phyloP scores from a whole-genome alignment of 2,888 invertebrate species.

The Lepidocyrtinus sp. region DNA sequence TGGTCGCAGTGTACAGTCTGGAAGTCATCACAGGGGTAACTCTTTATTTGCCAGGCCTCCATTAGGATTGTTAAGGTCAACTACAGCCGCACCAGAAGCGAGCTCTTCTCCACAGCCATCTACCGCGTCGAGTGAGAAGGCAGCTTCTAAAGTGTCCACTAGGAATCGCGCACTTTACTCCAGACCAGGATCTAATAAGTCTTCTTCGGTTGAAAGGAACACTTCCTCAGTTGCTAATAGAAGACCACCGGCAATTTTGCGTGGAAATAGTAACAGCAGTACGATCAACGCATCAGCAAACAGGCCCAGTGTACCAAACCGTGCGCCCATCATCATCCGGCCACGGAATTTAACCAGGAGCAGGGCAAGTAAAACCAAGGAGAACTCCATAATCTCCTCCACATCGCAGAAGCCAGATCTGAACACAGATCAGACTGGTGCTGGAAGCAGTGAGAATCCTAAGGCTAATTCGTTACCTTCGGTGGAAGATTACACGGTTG shows the following conservation, averaged over 20 bases:
- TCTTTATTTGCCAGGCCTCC: conserved; percentile 35
- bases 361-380: conserved; percentile 37
- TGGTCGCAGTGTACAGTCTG: conserved; percentile 65
- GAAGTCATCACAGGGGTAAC: conserved; percentile 46
- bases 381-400: conserved; percentile 41
- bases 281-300: conserved; percentile 17
- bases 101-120: conserved; percentile 33
- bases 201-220: conserved; percentile 21
- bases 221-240: conserved; percentile 19
- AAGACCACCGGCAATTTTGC: conserved; percentile 40
- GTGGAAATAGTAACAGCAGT: conserved; percentile 35
- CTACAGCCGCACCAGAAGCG: conserved; percentile 47
- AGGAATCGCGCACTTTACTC: conserved; percentile 31
- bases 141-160: conserved; percentile 18
- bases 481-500: conserved; percentile 64
- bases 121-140: conserved; percentile 31
- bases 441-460: conserved; percentile 45
- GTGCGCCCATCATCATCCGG: conserved; percentile 54
- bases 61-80: conserved; percentile 25
- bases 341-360: conserved; percentile 42
- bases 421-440: conserved; percentile 36
- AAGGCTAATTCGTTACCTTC: conserved; percentile 46
- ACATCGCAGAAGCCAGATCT: conserved; percentile 53
- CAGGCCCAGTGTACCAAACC: conserved; percentile 33
- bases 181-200: not conserved